Percentiles rank a stretch among this genome's conserved stretches.
Conservation (phyloP, 2,888 invertebrate species). For the Flexamia atlantica region DNA sequence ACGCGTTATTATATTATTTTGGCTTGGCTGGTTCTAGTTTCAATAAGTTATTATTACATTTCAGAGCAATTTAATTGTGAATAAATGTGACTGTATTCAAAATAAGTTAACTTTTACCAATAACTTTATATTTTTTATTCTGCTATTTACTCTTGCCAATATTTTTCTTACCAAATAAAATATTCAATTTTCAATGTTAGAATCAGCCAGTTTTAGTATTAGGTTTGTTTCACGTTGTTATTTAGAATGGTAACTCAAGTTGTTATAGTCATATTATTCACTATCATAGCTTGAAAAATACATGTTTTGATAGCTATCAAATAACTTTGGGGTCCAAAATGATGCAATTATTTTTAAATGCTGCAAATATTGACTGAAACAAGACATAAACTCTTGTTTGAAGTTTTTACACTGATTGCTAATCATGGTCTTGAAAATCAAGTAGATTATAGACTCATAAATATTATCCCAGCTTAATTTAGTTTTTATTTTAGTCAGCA, state of each 20-base stretch:
- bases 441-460: conserved; percentile 8
- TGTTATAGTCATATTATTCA: not conserved
- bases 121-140: too few relatives aligned
- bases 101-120: too few relatives aligned
- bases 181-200: not conserved
- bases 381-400: conserved; percentile 6
- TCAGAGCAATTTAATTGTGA: too few relatives aligned
- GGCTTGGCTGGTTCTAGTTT: not conserved
- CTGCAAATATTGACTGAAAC: not conserved
- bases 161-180: not conserved
- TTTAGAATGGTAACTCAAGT: not conserved
- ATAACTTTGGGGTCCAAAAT: conserved; percentile 52
- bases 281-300: not conserved
- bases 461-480: not conserved
- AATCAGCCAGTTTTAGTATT: not conserved
- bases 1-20: not conserved
- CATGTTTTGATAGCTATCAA: not conserved
- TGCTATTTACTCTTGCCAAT: not conserved
- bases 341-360: conserved; percentile 45
- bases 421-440: not conserved
- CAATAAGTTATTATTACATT: too few relatives aligned
- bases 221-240: not conserved
- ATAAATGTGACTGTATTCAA: too few relatives aligned
- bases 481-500: not conserved
- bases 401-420: not conserved